Conservation (phyloP, 2,888 invertebrate genomes). For the Crioceris asparagi region DNA sequence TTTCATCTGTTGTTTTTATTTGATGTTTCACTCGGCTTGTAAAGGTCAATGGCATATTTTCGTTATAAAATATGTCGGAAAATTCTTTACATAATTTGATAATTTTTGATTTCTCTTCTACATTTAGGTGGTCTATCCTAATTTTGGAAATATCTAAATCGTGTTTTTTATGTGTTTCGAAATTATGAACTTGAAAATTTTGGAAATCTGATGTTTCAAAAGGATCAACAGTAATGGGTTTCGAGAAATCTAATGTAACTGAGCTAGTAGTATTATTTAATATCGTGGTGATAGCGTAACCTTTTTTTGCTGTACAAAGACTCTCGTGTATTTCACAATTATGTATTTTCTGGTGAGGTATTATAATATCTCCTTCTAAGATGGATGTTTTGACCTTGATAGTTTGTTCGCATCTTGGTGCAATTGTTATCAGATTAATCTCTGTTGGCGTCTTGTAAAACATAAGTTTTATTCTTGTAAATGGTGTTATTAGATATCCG, state of each 20-base stretch:
- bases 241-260: constrained; percentile 2
- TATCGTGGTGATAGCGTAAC: constrained; percentile 10
- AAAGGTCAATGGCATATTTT: not conserved
- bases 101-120: constrained; percentile 8
- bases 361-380: constrained; percentile 1
- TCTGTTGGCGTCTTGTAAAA: not conserved
- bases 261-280: constrained; percentile 8
- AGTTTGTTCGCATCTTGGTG: constrained; percentile 8
- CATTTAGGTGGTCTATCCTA: constrained; percentile 4
- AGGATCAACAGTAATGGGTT: constrained; percentile 2
- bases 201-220: not conserved
- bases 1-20: constrained; percentile 13
- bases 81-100: not conserved
- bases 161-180: constrained; percentile 3
- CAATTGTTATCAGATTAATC: not conserved
- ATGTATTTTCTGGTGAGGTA: constrained; percentile 6
- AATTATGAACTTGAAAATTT: not conserved
- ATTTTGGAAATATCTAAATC: not conserved
- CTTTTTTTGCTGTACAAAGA: constrained; percentile 8
- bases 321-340: constrained; percentile 9
- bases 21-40: constrained; percentile 10
- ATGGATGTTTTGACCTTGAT: constrained; percentile 9
- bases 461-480: constrained; percentile 2
- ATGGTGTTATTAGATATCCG: not conserved
- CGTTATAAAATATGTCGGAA: constrained; percentile 2